Evolutionary conservation across 2,113 vertebrate species (phyloP).

Genomic region (Struthio camelus): DNA sequence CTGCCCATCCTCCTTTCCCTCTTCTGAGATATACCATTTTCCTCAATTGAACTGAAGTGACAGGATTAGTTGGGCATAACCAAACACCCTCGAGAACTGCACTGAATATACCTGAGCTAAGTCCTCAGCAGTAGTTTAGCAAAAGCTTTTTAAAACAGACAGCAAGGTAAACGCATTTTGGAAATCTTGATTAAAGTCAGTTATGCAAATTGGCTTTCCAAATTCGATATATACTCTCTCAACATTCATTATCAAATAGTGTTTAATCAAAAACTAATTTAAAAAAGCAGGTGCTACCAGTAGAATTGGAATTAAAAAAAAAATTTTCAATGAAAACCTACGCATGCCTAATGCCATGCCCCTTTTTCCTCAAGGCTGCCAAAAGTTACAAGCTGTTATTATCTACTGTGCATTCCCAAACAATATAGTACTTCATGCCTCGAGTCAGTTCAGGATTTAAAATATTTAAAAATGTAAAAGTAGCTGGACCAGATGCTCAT

Average conservation of each 20-base stretch:
- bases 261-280: background rate
- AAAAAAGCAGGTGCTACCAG: background rate
- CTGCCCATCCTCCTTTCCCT: background rate
- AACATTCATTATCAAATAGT: background rate
- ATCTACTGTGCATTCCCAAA: background rate
- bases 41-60: background rate
- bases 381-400: background rate
- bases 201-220: background rate
- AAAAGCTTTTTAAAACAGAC: background rate
- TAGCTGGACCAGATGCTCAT: background rate
- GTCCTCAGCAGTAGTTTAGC: background rate
- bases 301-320: background rate
- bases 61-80: conserved; percentile 9
- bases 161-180: background rate
- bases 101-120: background rate
- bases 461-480: conserved; percentile 44
- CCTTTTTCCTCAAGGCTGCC: background rate
- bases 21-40: background rate
- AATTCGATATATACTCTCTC: background rate
- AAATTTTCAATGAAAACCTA: background rate
- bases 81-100: background rate
- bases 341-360: background rate
- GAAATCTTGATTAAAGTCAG: conserved; percentile 12
- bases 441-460: background rate
- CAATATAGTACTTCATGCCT: background rate